Base-by-base conservation (phyloP, 2,797 vertebrate genomes). In the Karalla daura region DNA sequence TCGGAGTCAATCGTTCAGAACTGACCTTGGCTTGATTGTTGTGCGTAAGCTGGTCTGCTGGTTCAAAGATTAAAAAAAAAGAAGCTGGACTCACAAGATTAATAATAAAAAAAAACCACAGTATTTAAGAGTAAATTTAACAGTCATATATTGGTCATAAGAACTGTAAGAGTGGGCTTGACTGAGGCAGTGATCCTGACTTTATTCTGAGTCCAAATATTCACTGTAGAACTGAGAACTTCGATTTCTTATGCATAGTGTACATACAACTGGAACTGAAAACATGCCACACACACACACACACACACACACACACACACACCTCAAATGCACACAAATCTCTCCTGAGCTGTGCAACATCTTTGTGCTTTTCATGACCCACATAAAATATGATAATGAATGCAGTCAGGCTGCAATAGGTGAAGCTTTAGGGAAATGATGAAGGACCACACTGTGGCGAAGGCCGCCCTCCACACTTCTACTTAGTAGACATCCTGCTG, bases 11-110 rank as follows among this genome's bases (percentile, higher is more conserved):
- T 88, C 85, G 76, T 83, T 87, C 80, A 84, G 71, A 54, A 23
- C 78, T 91, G 91, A 93, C 93, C 93, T 93, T 94, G 90, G 69
- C 69, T 80, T 89, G 84, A 89, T 89, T 85, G 75, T 81, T 75
- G 62, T 50, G 45, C 39, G 37, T 79, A 70, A 86, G 82, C 84
- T 61, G 74, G 53, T 84, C 83, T 75, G 69, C 66, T 82, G 83
- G 70, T 86, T 86, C 70, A 74, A 80, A 88, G 75, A 84, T 83
- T 68, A 66, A 71, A 40, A 37, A 3, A 70, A 66, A 71, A 41
- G 73, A 74, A 20, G 43, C 41, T 11, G 40, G 50, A 36, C 63
- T 70, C 69, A 84, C 61, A 46, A 67, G 80, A 90, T 88, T 84
- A 84, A 91, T 89, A 80, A 49, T 12, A 62, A 80, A 80, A 79